Base-by-base conservation (phyloP, 2,888 invertebrate genomes). In the Thymelicus sylvestris region DNA sequence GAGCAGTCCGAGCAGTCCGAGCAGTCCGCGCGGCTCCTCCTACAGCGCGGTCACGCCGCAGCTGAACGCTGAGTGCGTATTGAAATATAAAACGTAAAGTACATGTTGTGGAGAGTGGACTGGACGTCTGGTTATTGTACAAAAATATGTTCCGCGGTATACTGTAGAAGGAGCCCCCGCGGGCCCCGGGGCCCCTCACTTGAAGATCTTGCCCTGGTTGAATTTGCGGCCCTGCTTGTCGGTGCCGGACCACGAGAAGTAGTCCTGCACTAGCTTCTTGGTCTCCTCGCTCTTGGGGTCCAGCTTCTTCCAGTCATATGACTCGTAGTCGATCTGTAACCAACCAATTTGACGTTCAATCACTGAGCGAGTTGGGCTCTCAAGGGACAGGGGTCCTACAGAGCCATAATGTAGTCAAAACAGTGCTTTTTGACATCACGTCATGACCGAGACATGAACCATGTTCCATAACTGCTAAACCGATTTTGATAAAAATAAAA, bases 161-260 rank as follows among this genome's bases (percentile, higher is more conserved):
- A 12, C 8, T 44, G 31, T 5, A 31, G 31, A 31, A 31, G 31
- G 31, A 31, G 31, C 13, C 13, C 13, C 48, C 6, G 48, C 0
- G 12, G 0, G 6, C 15, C 2, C 31, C 2, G 31, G 31, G 31
- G 12, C 6, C 24, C 10, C 10, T 89, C 84, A 99, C 95, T 99
- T 99, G 95, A 99, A 99, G 92, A 99, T 97, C 95, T 99, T 99
- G 92, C 99, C 99, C 95, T 99, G 98, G 94, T 98, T 99, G 95
- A 99, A 99, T 86, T 96, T 95, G 87, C 98, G 97, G 73, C 98
- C 99, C 66, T 95, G 89, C 87, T 97, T 97, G 90, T 99, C 98
- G 24, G 94, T 89, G 74, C 98, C 99, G 79, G 95, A 94, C 98
- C 98, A 98, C 59, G 97, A 95, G 91, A 99, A 97, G 94, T 99